Evolutionary conservation across 64 coral and sea anemone species (phyloP).

Genomic region (Astreopora myriophthalma): DNA sequence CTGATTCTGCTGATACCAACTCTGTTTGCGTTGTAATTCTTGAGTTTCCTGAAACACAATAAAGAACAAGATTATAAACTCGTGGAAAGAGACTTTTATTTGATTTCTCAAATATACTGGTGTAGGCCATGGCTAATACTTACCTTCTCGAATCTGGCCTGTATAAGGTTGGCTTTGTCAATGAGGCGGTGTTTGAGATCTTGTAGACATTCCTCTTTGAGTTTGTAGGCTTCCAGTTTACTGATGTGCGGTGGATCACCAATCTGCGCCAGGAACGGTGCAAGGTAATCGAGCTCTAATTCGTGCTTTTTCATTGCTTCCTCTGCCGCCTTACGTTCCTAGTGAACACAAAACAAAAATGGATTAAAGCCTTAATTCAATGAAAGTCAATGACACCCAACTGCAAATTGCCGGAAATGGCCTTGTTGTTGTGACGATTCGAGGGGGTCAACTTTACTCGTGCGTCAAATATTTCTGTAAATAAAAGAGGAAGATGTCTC

Average conservation of each 20-base stretch:
- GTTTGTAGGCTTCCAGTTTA: conserved; percentile 84
- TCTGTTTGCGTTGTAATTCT: conserved; percentile 94
- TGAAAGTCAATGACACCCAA: neutral
- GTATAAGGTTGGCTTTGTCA: conserved; percentile 97
- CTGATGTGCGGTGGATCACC: conserved; percentile 93
- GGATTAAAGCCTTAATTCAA: neutral
- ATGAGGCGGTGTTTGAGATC: conserved; percentile 95
- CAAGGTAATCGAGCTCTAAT: conserved; percentile 91
- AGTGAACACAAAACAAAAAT: neutral
- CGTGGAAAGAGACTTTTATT: too few relatives aligned
- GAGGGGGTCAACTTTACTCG: too few relatives aligned
- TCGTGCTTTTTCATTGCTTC: conserved; percentile 99
- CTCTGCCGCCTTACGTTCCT: conserved; percentile 89
- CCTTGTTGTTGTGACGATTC: too few relatives aligned
- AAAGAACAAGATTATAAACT: neutral
- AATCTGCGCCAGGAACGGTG: conserved; percentile 98
- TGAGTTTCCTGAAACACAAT: conserved; percentile 83
- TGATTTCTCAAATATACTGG: too few relatives aligned
- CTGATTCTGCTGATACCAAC: conserved; percentile 99
- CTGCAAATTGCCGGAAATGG: too few relatives aligned
- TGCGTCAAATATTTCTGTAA: too few relatives aligned
- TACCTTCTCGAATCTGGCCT: conserved; percentile 99
- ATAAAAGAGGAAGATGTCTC: too few relatives aligned
- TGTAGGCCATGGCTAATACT: too few relatives aligned
- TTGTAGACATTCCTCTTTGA: conserved; percentile 98